Base-by-base conservation (phyloP, 92 coral and sea anemone genomes). In the Epizoanthus scotinus region DNA sequence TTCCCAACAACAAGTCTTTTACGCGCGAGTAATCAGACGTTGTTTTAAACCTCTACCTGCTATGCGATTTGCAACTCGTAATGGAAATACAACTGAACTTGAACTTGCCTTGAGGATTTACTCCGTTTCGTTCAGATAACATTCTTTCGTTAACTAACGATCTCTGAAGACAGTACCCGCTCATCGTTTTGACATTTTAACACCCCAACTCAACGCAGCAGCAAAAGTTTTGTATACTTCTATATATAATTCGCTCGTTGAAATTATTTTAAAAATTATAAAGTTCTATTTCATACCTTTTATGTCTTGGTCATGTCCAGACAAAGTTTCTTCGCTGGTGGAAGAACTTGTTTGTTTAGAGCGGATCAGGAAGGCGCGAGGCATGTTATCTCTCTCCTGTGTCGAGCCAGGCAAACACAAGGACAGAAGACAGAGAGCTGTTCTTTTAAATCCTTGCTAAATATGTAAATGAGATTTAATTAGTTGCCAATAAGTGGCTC, bases 381-480 rank as follows among this genome's bases (percentile, higher is more conserved):
- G 97, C 97, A 92, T 92, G 25, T 70, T 70, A 36, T 25, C 40
- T 34, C 40, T 34, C 65, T 25, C 77, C 38, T 17, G 27, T 79
- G 14, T 36, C 42, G 66, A 34, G 73, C 21, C 36, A 53, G 13
- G 3, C 81, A 57, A 70, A 63, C 61, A 67, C 61, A 42, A n/a
- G 52, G 25, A 82, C 85, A 85, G 88, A 78, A 88, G 71, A 81
- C 83, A 70, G 72, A 78, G 78, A 70, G 81, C 83, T 78, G 91
- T 72, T 85, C 93, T 87, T 83, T 89, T 89, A 90, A 90, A 67
- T 70, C 83, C 77, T 77, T 71, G 70, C 77, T 67, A 87, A 78
- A 84, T 91, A 91, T 91, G 96, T 85, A 91, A 91, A 91, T 91
- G 85, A 84, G 73, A 42, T 72, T 71, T 89, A 91, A 91, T 91